Evolutionary conservation across 2,113 vertebrate species (phyloP), one percentile per base, ranked within the genome.

Genomic region (Austrofundulus limnaeus): DNA sequence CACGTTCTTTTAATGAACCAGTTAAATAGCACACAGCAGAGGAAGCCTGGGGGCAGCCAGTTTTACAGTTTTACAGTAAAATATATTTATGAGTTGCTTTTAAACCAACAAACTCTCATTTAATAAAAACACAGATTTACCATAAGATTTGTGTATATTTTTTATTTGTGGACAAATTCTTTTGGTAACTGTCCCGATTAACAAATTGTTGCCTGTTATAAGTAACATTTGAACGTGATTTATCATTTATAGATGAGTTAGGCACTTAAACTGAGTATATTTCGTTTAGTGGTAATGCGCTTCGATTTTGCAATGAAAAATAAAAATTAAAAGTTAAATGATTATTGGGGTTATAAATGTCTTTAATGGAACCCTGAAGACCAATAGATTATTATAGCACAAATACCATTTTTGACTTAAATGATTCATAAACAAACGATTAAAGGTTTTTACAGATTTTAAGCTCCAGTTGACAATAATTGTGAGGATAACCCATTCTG

Each of bases 21-120:
- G 57, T 77, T 68, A 59, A 73, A 66, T 25, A 52, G 54, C 48
- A 1, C 47, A 62, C n/a, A 66, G 45, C 47, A 20, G 53, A 66
- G 15, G 58, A 65, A 68, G 46, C 60, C 63, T 17, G 0, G 37
- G 52, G 58, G 38, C n/a, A 42, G 23, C 9, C 41, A 25, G 19
- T 28, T 54, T 37, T 60, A 28, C 43, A 42, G 21, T 38, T 74
- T 65, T 28, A 53, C 10, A 53, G 61, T 19, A n/a, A 53, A 37
- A 70, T 16, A 15, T 47, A 52, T 47, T 34, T 56, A 4, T 58
- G 11, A 41, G 34, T 56, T 41, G 21, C 21, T 47, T 61, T 43
- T 62, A 31, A 55, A 4, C 4, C 37, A 54, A 11, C n/a, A 31
- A n/a, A 20, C 19, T 34, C 10, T 34, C 31, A 20, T 54, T 5